Percentiles rank a stretch among this genome's conserved stretches.
These are phyloP conservation scores for Drosophila anomelani DNA, from an alignment of 2,888 invertebrate species.

Conservation along the genomic window DNA sequence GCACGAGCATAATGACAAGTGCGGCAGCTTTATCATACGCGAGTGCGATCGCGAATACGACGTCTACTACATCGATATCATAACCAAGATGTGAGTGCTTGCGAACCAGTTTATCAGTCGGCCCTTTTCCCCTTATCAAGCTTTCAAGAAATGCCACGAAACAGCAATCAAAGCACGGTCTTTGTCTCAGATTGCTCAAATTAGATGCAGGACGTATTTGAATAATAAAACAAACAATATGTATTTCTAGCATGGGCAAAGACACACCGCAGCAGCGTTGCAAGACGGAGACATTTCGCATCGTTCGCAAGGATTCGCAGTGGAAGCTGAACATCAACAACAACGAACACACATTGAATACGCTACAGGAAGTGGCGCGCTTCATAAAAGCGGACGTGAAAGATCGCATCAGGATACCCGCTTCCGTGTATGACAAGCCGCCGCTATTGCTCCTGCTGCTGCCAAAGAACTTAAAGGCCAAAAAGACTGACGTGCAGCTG, in stretches of 20 bases:
- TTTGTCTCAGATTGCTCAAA: not conserved
- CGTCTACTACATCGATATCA: constrained; percentile 92
- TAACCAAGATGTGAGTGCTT: constrained; percentile 88
- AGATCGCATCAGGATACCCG: constrained; percentile 87
- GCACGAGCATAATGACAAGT: constrained; percentile 91
- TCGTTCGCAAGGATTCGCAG: constrained; percentile 82
- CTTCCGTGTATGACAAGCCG: constrained; percentile 91
- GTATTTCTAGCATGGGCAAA: constrained; percentile 42
- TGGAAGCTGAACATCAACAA: constrained; percentile 82
- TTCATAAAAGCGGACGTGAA: constrained; percentile 78
- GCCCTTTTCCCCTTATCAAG: constrained; percentile 7
- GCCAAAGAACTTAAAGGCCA: constrained; percentile 83
- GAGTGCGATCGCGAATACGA: constrained; percentile 93
- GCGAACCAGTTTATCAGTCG: not conserved
- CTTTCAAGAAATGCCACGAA: constrained; percentile 1
- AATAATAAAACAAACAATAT: not conserved
- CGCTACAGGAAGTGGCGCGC: constrained; percentile 80
- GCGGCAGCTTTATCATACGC: constrained; percentile 92
- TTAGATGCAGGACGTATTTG: not conserved
- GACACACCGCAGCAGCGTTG: constrained; percentile 84
- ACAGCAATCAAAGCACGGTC: not conserved
- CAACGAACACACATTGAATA: constrained; percentile 68
- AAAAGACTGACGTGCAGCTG: constrained; percentile 83
- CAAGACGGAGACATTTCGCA: constrained; percentile 89
- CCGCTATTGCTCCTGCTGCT: constrained; percentile 82